Conservation (phyloP, 2,888 invertebrate species). For the Lacanobia oleracea region DNA sequence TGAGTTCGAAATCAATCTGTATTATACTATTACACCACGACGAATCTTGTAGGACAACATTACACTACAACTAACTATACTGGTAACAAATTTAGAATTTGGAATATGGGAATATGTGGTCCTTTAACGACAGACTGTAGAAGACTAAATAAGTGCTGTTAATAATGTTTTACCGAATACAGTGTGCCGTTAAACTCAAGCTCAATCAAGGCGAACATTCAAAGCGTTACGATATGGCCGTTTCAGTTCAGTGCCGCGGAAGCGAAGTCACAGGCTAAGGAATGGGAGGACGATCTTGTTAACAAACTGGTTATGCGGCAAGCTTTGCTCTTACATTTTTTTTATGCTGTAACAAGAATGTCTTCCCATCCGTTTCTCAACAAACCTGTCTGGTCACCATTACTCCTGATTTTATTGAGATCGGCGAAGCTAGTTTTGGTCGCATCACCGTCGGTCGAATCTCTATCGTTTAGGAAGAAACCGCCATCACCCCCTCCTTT, state of each 20-base stretch:
- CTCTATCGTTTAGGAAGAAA: constrained; percentile 85
- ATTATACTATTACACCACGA: neutral
- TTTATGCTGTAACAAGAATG: constrained; percentile 44
- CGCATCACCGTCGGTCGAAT: constrained; percentile 91
- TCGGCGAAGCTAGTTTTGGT: constrained; percentile 93
- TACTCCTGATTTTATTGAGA: constrained; percentile 90
- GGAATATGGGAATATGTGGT: constrained; percentile 87
- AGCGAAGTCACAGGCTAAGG: constrained; percentile 63
- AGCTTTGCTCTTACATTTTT: neutral
- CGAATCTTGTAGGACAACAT: constrained; percentile 15
- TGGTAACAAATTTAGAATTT: constrained; percentile 63
- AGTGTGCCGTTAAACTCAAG: constrained; percentile 66
- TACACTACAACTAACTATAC: constrained; percentile 24
- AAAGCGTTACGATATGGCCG: constrained; percentile 68
- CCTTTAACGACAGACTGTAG: constrained; percentile 68
- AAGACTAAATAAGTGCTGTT: constrained; percentile 51
- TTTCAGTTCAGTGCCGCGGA: constrained; percentile 57
- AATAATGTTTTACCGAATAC: constrained; percentile 56
- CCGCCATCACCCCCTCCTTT: constrained; percentile 87
- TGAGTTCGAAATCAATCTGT: constrained; percentile 7
- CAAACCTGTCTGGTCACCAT: constrained; percentile 87
- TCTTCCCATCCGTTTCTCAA: constrained; percentile 60
- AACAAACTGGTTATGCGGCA: constrained; percentile 4
- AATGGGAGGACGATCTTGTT: constrained; percentile 56
- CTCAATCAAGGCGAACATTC: constrained; percentile 67